phyloP scores from a whole-genome alignment of 2,113 vertebrate species.

The Myodes glareolus region DNA sequence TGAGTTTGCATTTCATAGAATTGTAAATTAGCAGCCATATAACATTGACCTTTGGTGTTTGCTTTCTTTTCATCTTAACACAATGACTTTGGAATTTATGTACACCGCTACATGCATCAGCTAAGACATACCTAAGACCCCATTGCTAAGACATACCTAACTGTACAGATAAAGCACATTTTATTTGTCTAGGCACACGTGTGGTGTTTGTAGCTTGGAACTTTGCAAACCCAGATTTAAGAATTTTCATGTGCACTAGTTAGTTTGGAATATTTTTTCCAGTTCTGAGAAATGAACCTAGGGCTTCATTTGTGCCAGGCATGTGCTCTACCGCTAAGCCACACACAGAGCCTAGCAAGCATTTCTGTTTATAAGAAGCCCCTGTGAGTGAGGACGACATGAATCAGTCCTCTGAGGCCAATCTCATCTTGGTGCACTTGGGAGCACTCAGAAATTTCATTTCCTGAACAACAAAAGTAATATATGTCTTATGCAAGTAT shows the following conservation, averaged over 20 bases:
- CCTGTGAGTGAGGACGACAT: neutral
- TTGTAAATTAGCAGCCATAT: neutral
- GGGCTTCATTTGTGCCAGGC: neutral
- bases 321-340: neutral
- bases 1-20: neutral
- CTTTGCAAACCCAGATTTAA: neutral
- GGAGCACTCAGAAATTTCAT: conserved; percentile 4
- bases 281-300: neutral
- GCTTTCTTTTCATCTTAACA: neutral
- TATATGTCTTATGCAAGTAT: neutral
- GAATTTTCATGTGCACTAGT: neutral
- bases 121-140: conserved; percentile 11
- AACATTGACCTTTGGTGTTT: neutral
- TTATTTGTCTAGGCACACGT: neutral
- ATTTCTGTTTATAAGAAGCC: neutral
- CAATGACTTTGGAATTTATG: neutral
- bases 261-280: neutral
- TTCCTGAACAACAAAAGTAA: neutral
- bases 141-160: conserved; percentile 7
- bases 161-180: neutral
- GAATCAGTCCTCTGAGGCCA: neutral
- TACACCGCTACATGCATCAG: neutral
- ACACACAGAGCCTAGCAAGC: neutral
- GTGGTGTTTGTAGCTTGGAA: neutral
- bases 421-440: neutral